Evolutionary conservation across 2,797 vertebrate species (phyloP).

Genomic region (Pitangus sulphuratus): DNA sequence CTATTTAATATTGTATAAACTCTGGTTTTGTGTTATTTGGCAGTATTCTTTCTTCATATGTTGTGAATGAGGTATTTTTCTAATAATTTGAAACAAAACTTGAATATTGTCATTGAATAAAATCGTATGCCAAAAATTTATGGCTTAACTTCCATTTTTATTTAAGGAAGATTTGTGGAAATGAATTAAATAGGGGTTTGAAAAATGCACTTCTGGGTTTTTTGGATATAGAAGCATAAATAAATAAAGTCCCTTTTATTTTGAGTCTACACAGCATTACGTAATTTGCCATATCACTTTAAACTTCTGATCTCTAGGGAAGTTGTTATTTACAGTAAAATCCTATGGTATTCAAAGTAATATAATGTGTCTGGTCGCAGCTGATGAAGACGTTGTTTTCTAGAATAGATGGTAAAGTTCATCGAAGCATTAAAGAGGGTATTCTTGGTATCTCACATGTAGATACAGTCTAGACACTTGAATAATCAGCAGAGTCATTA

Average conservation of each 20-base stretch:
- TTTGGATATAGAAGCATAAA: not conserved
- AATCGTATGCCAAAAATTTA: not conserved
- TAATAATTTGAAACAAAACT: not conserved
- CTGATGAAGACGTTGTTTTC: slow-evolving; percentile 45
- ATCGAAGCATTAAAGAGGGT: not conserved
- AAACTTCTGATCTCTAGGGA: not conserved
- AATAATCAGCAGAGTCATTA: slow-evolving; percentile 25
- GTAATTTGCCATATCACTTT: not conserved
- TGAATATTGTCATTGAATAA: not conserved
- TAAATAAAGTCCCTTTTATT: not conserved
- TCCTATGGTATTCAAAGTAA: not conserved
- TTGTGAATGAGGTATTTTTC: not conserved
- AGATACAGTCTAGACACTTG: slow-evolving; percentile 13
- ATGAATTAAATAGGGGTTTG: not conserved
- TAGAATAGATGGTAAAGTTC: slow-evolving; percentile 14
- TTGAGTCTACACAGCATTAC: not conserved
- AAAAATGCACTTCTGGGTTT: not conserved
- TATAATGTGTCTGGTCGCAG: not conserved
- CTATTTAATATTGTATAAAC: not conserved
- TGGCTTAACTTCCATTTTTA: not conserved
- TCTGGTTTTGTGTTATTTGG: not conserved
- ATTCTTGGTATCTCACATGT: not conserved
- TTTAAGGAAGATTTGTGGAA: not conserved
- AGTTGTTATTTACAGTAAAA: slow-evolving; percentile 6
- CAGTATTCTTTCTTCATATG: not conserved